Base-by-base conservation (phyloP, 1,140 invertebrate genomes). In the Cotesia typhae region DNA sequence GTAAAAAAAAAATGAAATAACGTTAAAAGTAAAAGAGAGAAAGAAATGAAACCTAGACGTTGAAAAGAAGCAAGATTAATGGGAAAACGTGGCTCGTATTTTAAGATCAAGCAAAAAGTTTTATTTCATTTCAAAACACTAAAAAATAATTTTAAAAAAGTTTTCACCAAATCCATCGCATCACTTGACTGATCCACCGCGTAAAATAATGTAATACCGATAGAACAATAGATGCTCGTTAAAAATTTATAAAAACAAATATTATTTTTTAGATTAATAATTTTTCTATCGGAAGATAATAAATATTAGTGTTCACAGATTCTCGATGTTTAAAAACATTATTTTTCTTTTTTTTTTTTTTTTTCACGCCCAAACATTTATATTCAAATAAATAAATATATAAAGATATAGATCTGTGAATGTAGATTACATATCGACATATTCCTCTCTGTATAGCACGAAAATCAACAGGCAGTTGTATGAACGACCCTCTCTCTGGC, bases 11-110 rank as follows among this genome's bases (percentile, higher is more conserved):
- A 70, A 47, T 65, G 37, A 72, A 66, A 66, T 53, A 55, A 37
- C 38, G 51, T 57, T 55, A 38, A 57, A 38, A 37, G 10, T 28
- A 59, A 55, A 37, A 38, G 47, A 47, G 41, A 57, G 4, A 14
- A 38, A 59, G 74, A 76, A 71, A 68, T 2, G 28, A 72, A 73
- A 51, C n/a, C 28, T 51, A 41, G 61, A 74, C 63, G 59, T 59
- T 76, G 68, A 72, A 79, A 77, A 77, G 74, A 74, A 72, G 72
- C 68, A 80, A 80, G 77, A 80, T 78, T 75, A 80, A 80, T 80
- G 76, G 75, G 67, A 73, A 74, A 72, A 55, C 74, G 76, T 73
- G 77, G 68, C 74, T 71, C 53, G 70, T 71, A 74, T 75, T 75
- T 73, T 78, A 74, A 75, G 76, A 73, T 71, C 68, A 37, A 57